These are phyloP conservation scores for Carlito syrichta DNA, from an alignment of 2,113 vertebrate species.

Conservation along the genomic window DNA sequence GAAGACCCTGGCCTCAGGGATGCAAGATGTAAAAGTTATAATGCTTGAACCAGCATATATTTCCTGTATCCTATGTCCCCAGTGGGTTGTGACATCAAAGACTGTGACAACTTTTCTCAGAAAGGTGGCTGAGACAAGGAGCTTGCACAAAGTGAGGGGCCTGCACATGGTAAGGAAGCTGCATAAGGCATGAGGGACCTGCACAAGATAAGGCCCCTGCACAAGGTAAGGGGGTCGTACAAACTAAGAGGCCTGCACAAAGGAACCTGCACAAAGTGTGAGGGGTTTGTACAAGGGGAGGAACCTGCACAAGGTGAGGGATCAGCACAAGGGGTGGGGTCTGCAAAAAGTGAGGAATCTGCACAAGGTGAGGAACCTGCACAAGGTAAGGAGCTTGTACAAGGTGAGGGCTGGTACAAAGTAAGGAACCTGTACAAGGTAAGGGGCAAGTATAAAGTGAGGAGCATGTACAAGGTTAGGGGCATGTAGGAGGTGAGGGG, in stretches of 20 bases:
- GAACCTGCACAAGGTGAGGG: too few species aligned
- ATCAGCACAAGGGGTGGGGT: accelerated
- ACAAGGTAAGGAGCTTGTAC: accelerated
- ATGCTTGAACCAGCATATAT: background rate
- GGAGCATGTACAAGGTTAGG: accelerated
- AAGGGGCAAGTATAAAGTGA: too few species aligned
- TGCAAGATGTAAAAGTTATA: background rate
- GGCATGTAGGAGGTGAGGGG: too few species aligned
- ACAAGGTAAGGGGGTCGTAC: background rate
- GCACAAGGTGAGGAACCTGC: accelerated
- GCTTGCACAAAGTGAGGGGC: background rate
- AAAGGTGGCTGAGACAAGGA: background rate
- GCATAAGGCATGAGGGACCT: background rate
- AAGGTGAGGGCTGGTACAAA: background rate
- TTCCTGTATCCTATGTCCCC: background rate
- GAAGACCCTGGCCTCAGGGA: background rate
- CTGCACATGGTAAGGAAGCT: background rate
- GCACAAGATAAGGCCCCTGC: background rate
- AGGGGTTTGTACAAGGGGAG: too few species aligned
- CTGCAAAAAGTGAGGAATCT: accelerated
- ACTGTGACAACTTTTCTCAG: background rate
- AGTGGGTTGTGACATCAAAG: background rate
- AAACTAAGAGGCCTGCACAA: too few species aligned
- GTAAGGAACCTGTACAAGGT: accelerated
- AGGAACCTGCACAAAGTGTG: background rate